Base-by-base conservation (phyloP, 1,140 invertebrate species). In the Zaprionus nigranus region DNA sequence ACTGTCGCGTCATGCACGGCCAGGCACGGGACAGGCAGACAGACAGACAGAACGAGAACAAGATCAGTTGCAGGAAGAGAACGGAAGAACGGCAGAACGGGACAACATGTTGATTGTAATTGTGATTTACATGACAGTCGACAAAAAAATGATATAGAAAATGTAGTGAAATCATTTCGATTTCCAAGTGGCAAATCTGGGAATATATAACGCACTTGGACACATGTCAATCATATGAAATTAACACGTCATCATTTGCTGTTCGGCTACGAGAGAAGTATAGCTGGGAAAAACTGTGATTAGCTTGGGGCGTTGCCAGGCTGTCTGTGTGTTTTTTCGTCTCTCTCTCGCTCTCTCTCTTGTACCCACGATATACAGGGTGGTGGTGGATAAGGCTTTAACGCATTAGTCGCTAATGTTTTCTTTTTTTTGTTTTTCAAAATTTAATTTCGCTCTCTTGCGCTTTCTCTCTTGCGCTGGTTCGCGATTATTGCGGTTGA, bases 201-300 rank as follows among this genome's bases (percentile, higher is more conserved):
- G n/a, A 30, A 34, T 20, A 2, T 13, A 7, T 26, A 26, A 22
- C 26, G 30, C 43, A 22, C 53, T 26, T 63, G 80, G 84, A 87
- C 84, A 87, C 78, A 88, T 88, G 84, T 88, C 84, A 88, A 88
- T 88, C 84, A 88, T 81, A 81, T 71, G 62, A 88, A 88, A 87
- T 87, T 78, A 87, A 87, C 84, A 87, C 84, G 68, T 87, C 81
- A 67, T 84, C 83, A 84, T 75, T 77, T 30, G 40, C 38, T n/a
- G n/a, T n/a, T n/a, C n/a, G n/a, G n/a, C n/a, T n/a, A n/a, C n/a
- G n/a, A n/a, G n/a, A n/a, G n/a, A n/a, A n/a, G n/a, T n/a, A n/a
- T n/a, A n/a, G n/a, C n/a, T 69, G 57, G 75, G 58, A 54, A 67
- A 63, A 73, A 15, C 46, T 79, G 69, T 46, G 53, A 71, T 78